Conservation (phyloP, 2,888 invertebrate species). For the Petrophora chlorosata region DNA sequence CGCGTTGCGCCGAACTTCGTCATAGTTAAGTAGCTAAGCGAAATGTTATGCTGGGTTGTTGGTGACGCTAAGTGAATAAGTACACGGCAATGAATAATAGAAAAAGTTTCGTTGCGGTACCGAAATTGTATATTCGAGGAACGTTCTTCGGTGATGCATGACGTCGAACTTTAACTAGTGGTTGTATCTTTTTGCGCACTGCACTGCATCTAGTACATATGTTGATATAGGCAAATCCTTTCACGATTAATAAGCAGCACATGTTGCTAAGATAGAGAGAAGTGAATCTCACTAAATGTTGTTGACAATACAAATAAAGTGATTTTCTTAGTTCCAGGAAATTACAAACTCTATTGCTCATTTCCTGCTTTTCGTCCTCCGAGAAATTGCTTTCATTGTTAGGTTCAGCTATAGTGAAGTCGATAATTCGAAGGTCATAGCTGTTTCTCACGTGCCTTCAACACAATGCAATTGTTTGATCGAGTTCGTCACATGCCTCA, state of each 20-base stretch:
- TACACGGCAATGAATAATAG: constrained; percentile 34
- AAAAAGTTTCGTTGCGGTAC: constrained; percentile 29
- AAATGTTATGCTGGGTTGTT: constrained; percentile 33
- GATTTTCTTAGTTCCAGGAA: no score
- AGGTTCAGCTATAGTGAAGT: constrained; percentile 4
- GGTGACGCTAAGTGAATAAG: constrained; percentile 39
- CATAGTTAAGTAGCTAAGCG: constrained; percentile 36
- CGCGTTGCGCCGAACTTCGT: constrained; percentile 34
- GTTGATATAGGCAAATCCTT: no score
- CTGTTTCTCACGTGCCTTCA: constrained; percentile 16
- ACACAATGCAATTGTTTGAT: constrained; percentile 21
- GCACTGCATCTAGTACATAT: no score
- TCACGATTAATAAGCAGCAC: no score
- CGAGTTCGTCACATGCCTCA: constrained; percentile 19
- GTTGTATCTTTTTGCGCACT: no score
- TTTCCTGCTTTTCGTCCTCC: neutral
- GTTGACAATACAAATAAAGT: no score
- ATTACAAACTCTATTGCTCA: no score
- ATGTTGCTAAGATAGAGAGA: no score
- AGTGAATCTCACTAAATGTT: no score
- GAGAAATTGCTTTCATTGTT: constrained; percentile 1
- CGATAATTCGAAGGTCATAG: constrained; percentile 4
- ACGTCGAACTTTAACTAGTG: neutral
- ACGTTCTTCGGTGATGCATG: constrained; percentile 11
- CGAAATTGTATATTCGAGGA: constrained; percentile 13